Conservation (phyloP, 2,797 vertebrate species). For the Lagodon rhomboides region DNA sequence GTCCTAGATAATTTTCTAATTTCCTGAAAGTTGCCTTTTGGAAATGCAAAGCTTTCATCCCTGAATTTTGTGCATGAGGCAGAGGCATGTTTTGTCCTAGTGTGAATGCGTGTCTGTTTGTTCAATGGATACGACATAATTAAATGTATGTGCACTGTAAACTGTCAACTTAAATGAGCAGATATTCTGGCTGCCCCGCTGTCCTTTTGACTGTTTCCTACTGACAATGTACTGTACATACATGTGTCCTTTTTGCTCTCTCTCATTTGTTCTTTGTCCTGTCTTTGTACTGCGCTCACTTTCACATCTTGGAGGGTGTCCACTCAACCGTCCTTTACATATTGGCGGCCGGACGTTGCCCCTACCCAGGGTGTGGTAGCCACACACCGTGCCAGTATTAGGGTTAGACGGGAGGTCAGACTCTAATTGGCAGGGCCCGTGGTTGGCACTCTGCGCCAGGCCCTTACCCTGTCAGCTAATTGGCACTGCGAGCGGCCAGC, state of each 20-base stretch:
- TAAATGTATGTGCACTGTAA: constrained; percentile 18
- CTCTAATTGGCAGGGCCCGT: constrained; percentile 84
- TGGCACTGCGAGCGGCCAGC: constrained; percentile 78
- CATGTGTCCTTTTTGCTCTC: not conserved
- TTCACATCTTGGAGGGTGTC: constrained; percentile 47
- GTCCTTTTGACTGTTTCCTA: constrained; percentile 22
- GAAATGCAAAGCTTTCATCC: not conserved
- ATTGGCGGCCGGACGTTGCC: constrained; percentile 38
- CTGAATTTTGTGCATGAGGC: not conserved
- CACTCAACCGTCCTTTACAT: constrained; percentile 60
- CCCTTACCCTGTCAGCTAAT: constrained; percentile 83
- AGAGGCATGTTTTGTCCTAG: not conserved
- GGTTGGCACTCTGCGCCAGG: constrained; percentile 74
- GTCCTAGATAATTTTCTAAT: not conserved
- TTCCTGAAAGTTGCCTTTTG: constrained; percentile 1
- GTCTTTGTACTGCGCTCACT: not conserved
- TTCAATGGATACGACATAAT: constrained; percentile 3
- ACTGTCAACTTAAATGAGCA: constrained; percentile 23
- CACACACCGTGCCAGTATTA: constrained; percentile 70
- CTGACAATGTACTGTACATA: constrained; percentile 9
- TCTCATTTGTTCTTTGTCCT: not conserved
- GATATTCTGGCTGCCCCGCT: constrained; percentile 12
- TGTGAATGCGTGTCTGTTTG: constrained; percentile 7
- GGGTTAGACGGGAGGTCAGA: constrained; percentile 67
- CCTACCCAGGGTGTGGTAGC: constrained; percentile 65